These are phyloP conservation scores for Poeciliopsis infans DNA, from an alignment of 2,797 vertebrate species.

Conservation along the genomic window DNA sequence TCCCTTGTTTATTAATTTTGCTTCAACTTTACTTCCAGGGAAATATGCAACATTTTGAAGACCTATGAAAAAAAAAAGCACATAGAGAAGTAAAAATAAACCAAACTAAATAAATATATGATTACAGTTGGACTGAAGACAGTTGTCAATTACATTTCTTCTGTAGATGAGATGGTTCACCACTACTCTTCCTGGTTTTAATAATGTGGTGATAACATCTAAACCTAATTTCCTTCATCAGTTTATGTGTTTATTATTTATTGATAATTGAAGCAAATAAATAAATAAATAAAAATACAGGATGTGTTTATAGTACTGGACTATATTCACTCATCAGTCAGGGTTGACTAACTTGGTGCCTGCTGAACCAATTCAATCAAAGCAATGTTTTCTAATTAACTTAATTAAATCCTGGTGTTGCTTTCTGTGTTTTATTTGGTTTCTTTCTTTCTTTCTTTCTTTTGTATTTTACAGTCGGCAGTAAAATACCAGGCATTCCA, in stretches of 20 bases:
- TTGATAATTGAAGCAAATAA: neutral
- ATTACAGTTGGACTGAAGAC: neutral
- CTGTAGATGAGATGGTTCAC: neutral
- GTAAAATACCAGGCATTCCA: constrained; percentile 4
- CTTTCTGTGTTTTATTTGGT: neutral
- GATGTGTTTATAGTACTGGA: neutral
- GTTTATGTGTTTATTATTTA: neutral
- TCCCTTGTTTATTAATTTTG: neutral
- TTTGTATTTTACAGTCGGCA: constrained; percentile 5
- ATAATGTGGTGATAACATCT: too few species aligned
- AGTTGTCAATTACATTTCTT: neutral
- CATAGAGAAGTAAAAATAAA: neutral
- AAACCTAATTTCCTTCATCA: neutral
- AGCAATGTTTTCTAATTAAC: neutral
- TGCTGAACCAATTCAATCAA: neutral
- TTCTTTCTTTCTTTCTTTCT: too few species aligned
- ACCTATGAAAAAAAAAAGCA: neutral
- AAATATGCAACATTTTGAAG: neutral
- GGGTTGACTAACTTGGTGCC: neutral
- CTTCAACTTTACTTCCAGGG: too few species aligned
- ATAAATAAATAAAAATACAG: neutral
- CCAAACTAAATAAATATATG: neutral
- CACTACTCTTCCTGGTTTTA: neutral
- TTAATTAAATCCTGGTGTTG: neutral
- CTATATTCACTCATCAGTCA: neutral